Evolutionary conservation across 2,113 vertebrate species (phyloP), one percentile per base, ranked within the genome.

Genomic region (Apus apus): DNA sequence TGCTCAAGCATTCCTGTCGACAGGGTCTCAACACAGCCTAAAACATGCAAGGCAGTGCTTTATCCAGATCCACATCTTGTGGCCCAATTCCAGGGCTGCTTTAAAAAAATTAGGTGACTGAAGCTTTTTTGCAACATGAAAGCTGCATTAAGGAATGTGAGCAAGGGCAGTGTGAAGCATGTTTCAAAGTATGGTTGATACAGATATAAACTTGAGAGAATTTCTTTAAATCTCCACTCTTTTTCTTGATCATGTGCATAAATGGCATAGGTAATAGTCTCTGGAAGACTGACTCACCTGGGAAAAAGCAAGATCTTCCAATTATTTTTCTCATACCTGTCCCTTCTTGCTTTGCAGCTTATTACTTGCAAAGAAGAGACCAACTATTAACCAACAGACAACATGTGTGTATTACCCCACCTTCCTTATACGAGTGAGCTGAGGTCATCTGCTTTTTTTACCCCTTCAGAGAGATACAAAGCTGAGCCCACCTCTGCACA

Each of bases 251-350:
- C 71, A 68, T 72, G 48, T 94, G 89, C 75, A 87, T 87, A 94
- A 86, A 82, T 46, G 60, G 72, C 66, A 93, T 85, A 96, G 92
- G 89, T 82, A 85, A 66, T 32, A 36, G 46, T 85, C 83, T 88
- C 89, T 94, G 83, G 66, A 94, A 96, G 61, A 62, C n/a, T 97
- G 97, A 98, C 62, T 98, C 96, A 98, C 13, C 60, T 97, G 97
- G 96, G 97, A 97, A 97, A 97, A 92, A 60, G 61, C 76, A 77
- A 89, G 72, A 68, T 68, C 90, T 95, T 32, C 57, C 94, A 91
- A 32, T 83, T 57, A 58, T 34, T 60, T 89, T 74, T 26, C n/a
- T 65, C 23, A 3, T 94, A 95, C 96, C 93, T 97, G 97, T 71
- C 91, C 36, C 12, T 83, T 96, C 97, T 97, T 93, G 97, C 85